A percentile compares a stretch with the other conserved stretches of the same genome.
Evolutionary conservation across 2,113 vertebrate species (phyloP).

Genomic region (Numenius arquata): DNA sequence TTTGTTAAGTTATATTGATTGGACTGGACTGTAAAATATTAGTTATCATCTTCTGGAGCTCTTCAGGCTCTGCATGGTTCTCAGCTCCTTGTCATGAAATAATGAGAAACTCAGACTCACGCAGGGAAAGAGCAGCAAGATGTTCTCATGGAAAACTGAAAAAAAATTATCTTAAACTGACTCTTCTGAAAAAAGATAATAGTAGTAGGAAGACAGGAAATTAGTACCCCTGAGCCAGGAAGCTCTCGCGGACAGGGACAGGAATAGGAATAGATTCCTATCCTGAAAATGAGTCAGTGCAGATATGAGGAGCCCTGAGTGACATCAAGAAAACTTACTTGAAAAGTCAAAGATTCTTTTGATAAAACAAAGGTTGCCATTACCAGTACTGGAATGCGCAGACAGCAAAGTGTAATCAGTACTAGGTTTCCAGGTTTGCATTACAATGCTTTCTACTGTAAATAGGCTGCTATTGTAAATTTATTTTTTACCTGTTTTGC

Average conservation of each 20-base stretch:
- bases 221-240: neutral
- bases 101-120: rapidly evolving
- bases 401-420: neutral
- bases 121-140: neutral
- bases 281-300: neutral
- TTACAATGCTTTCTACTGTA: neutral
- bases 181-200: neutral
- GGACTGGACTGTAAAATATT: neutral
- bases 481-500: neutral
- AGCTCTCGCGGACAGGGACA: neutral
- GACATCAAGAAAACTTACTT: neutral
- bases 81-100: neutral
- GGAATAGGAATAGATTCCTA: neutral
- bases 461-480: neutral
- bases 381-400: neutral
- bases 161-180: neutral
- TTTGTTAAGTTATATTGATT: neutral
- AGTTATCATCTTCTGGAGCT: neutral
- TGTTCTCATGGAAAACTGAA: neutral
- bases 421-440: neutral
- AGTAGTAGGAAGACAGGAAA: neutral
- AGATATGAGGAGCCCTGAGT: neutral
- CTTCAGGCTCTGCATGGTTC: neutral
- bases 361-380: neutral
- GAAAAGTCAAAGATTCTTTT: neutral